phyloP scores from a whole-genome alignment of 2,797 vertebrate genomes.

The Sebastes umbrosus region DNA sequence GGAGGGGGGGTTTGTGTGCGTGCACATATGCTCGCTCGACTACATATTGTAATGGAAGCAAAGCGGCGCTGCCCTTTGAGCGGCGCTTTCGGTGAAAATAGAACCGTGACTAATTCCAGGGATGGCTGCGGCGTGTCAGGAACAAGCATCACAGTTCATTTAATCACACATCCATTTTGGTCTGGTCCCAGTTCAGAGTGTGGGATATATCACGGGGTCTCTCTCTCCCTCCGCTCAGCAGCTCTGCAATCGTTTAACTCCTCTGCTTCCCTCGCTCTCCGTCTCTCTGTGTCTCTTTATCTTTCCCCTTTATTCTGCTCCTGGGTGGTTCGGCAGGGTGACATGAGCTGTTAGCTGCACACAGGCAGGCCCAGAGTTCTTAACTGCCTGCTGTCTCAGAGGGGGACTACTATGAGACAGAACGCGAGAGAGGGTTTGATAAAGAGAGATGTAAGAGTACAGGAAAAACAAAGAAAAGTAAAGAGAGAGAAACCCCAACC shows the following conservation, averaged over 20 bases:
- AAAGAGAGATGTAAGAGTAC: slow-evolving; percentile 37
- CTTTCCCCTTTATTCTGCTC: slow-evolving; percentile 75
- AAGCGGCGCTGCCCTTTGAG: slow-evolving; percentile 22
- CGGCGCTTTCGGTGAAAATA: slow-evolving; percentile 56
- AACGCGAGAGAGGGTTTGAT: slow-evolving; percentile 42
- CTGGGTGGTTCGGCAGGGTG: slow-evolving; percentile 77
- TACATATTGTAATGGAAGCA: slow-evolving; percentile 47
- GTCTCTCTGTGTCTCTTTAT: slow-evolving; percentile 69
- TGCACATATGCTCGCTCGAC: slow-evolving; percentile 3
- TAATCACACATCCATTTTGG: slow-evolving; percentile 68
- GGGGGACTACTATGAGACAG: slow-evolving; percentile 32
- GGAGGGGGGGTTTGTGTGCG: not conserved
- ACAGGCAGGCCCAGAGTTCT: slow-evolving; percentile 59
- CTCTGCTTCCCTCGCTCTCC: slow-evolving; percentile 61
- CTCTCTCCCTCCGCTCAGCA: slow-evolving; percentile 57
- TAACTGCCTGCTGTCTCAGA: slow-evolving; percentile 54
- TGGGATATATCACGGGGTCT: slow-evolving; percentile 68
- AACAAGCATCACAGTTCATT: slow-evolving; percentile 69
- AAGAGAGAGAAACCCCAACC: slow-evolving; percentile 36
- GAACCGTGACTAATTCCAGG: slow-evolving; percentile 61
- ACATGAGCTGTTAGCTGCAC: slow-evolving; percentile 72
- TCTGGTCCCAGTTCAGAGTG: slow-evolving; percentile 70
- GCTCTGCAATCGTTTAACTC: slow-evolving; percentile 77
- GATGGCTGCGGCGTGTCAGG: slow-evolving; percentile 64
- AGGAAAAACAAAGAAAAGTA: slow-evolving; percentile 33